Percentiles rank a stretch among this genome's conserved stretches.
Evolutionary conservation across 2,113 vertebrate species (phyloP).

Genomic region (Ranitomeya variabilis): DNA sequence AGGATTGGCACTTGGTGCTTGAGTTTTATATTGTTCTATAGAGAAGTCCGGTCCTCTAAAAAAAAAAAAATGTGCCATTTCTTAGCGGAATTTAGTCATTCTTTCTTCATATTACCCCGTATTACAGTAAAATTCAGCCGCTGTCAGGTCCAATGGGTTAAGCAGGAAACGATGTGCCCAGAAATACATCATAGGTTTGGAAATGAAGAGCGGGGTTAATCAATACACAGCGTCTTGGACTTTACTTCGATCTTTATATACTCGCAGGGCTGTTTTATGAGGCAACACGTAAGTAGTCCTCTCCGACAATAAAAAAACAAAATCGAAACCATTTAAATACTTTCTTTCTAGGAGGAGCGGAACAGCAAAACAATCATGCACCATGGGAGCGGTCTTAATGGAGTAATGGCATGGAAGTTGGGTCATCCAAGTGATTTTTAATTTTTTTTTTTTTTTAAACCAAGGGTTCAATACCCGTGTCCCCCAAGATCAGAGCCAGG

Average conservation of each 20-base stretch:
- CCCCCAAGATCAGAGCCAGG: neutral
- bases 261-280: neutral
- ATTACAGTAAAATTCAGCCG: neutral
- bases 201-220: conserved; percentile 2
- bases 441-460: too few relatives aligned
- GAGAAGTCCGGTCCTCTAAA: too few relatives aligned
- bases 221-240: neutral
- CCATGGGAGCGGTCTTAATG: neutral
- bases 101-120: neutral
- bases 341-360: too few relatives aligned
- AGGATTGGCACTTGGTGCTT: too few relatives aligned
- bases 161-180: neutral
- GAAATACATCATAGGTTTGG: neutral
- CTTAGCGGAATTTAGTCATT: neutral
- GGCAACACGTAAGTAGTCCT: neutral
- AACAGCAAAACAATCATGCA: neutral
- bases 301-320: neutral
- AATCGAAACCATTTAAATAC: neutral
- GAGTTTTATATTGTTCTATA: too few relatives aligned
- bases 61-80: neutral
- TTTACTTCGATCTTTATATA: conserved; percentile 1
- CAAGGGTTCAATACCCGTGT: too few relatives aligned
- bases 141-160: neutral
- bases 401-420: too few relatives aligned
- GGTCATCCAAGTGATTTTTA: too few relatives aligned